Base-by-base conservation (phyloP, 2,888 invertebrate genomes). In the Tetragnatha montana region DNA sequence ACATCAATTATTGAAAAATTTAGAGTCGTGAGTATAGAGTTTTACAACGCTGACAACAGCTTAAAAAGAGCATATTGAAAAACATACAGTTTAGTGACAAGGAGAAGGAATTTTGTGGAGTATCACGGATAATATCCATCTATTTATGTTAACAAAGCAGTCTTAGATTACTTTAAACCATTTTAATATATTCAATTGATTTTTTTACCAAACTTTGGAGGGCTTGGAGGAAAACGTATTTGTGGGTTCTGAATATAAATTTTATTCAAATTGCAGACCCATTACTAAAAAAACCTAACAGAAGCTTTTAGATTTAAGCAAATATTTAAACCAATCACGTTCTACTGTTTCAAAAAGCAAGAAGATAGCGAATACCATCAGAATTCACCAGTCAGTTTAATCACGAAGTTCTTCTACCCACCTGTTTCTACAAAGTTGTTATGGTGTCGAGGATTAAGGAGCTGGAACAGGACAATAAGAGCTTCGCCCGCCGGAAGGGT, bases 401-500 rank as follows among this genome's bases (percentile, higher is more conserved):
- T 60, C 78, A 78, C 60, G 78, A 60, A 22, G 60, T 21, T 8
- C 21, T 21, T 8, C 21, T 78, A 17, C 22, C n/a, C 47, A 8
- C 22, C 14, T 17, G 78, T 60, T 60, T 78, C 35, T 7, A 21
- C 17, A 10, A 21, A 21, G 12, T 21, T 21, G 21, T 19, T 21
- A n/a, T 76, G 76, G 76, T 76, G 19, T 76, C 50, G n/a, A 12
- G 76, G 50, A 21, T 76, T 50, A 12, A 51, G 35, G 76, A 76
- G 19, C 76, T 76, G n/a, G 19, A 14, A 78, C 49, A 78, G 12
- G 60, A 60, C 60, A 60, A 60, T 60, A 17, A 17, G 17, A 17
- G 10, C 17, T 35, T 35, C 4, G 35, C 35, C 4, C 17, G 60
- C 78, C 78, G 19, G 8, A 60, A 78, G 78, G 78, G 22, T 17